Conservation (phyloP, 2,797 vertebrate species). For the Alectoris magna region DNA sequence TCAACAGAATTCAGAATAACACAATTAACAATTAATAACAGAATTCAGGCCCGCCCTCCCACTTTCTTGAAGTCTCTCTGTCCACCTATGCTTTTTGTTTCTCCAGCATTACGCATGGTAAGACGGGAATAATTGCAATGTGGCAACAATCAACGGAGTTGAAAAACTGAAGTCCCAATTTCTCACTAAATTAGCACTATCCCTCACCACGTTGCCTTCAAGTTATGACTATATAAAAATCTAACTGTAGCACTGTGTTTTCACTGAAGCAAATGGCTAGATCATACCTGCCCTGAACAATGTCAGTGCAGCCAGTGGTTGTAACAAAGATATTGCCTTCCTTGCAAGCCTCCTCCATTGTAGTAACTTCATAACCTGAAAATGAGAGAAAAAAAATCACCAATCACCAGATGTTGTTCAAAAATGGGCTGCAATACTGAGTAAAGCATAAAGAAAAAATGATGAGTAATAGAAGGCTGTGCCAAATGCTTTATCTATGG, state of each 20-base stretch:
- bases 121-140: not conserved
- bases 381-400: not conserved
- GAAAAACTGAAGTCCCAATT: not conserved
- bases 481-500: not conserved
- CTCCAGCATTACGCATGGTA: not conserved
- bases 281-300: slow-evolving; percentile 90
- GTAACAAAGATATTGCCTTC: slow-evolving; percentile 99
- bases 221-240: not conserved
- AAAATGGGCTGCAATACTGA: not conserved
- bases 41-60: not conserved
- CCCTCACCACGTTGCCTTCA: not conserved
- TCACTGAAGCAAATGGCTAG: not conserved
- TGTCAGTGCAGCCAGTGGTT: slow-evolving; percentile 95
- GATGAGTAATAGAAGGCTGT: not conserved
- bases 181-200: not conserved
- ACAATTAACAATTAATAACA: not conserved
- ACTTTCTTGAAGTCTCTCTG: not conserved
- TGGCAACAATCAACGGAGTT: not conserved
- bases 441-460: not conserved
- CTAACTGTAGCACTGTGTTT: not conserved
- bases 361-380: slow-evolving; percentile 96
- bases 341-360: slow-evolving; percentile 96
- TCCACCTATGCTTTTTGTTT: not conserved
- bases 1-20: not conserved
- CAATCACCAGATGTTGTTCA: not conserved